Evolutionary conservation across 2,888 invertebrate species (phyloP), one percentile per base, ranked within the genome.

Genomic region (Idaea aversata): DNA sequence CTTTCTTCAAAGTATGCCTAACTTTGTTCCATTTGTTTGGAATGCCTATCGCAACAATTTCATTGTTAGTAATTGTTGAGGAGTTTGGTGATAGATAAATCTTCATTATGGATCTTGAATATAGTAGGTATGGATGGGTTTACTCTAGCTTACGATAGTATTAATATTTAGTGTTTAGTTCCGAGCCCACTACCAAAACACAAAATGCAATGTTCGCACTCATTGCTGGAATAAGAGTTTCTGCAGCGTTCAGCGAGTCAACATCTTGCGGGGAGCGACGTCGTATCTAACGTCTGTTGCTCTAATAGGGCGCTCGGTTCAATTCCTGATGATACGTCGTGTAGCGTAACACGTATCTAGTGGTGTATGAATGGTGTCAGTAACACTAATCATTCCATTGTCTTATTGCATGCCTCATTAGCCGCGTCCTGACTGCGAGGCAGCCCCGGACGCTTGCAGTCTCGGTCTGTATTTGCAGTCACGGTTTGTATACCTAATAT

Each of bases 31-130:
- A 70, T 64, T 64, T 61, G 70, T 70, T 67, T 63, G 58, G 5
- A 58, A 58, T 58, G 58, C 67, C 66, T 70, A 69, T 70, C 67
- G 65, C 62, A 71, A 71, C 65, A 65, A 61, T 57, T 15, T 38
- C 47, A 60, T 63, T 59, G 65, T 66, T 67, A 60, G 71, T 73
- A 71, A 73, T 73, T 73, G 72, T 47, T 47, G 4, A 47, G 47
- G 47, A 47, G 47, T 47, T 47, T 4, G 47, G 47, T 47, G 38
- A 61, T 61, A 63, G 35, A 67, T 66, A 70, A 58, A 58, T 16
- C n/a, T 15, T 58, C 16, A 58, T 58, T 15, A 58, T 1, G 58
- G 15, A 58, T 58, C 6, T 47, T 2, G 47, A 47, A 10, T 47
- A 10, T 4, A 47, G 10, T 47, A 36, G 36, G 36, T 36, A 70